Evolutionary conservation across 2,888 invertebrate genomes (phyloP).

Genomic region (Pristionchus entomophagus): DNA sequence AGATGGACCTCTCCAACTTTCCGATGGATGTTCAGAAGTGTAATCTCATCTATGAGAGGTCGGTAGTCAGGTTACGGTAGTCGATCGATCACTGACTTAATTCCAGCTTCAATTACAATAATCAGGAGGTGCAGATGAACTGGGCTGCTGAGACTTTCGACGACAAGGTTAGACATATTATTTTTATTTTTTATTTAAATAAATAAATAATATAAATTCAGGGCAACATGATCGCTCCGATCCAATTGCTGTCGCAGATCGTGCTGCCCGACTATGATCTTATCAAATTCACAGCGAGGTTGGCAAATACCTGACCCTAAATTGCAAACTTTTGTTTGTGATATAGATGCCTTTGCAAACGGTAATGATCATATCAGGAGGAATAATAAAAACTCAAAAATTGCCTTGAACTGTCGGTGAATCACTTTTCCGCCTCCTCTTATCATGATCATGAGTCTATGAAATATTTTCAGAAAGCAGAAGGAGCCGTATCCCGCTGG

Average conservation of each 20-base stretch:
- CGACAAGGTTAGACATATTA: not conserved
- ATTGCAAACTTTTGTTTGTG: too few species aligned
- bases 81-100: not conserved
- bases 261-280: slow-evolving; percentile 74
- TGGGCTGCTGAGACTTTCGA: slow-evolving; percentile 56
- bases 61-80: not conserved
- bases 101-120: slow-evolving; percentile 75
- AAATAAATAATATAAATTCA: not conserved
- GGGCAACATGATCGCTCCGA: slow-evolving; percentile 52
- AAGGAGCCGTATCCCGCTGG: slow-evolving; percentile 40
- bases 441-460: too few species aligned
- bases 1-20: slow-evolving; percentile 61
- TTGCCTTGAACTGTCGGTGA: too few species aligned
- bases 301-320: too few species aligned
- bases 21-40: slow-evolving; percentile 75
- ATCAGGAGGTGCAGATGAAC: slow-evolving; percentile 74
- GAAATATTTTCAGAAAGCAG: not conserved
- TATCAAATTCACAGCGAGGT: slow-evolving; percentile 57
- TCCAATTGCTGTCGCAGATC: slow-evolving; percentile 65
- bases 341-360: too few species aligned
- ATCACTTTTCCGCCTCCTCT: too few species aligned
- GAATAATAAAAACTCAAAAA: too few species aligned
- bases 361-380: too few species aligned
- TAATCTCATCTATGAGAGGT: slow-evolving; percentile 68
- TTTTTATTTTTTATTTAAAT: too few species aligned